Base-by-base conservation (phyloP, 2,113 vertebrate genomes). In the Crocuta crocuta region DNA sequence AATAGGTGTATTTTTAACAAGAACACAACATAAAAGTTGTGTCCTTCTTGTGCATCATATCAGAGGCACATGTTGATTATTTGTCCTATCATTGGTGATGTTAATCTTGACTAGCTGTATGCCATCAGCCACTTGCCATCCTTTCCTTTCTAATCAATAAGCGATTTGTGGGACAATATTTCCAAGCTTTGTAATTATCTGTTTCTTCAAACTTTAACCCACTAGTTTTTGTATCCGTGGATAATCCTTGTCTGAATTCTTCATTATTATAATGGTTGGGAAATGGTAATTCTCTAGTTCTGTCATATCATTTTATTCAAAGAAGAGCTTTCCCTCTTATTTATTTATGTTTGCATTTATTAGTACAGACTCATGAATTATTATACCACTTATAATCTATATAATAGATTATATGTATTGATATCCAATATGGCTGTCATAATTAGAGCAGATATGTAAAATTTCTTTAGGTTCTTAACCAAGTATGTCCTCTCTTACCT, bases 251-350 rank as follows among this genome's bases (percentile, higher is more conserved):
- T 26, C 48, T 93, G 48, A 89, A 82, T 88, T n/a, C 33, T 28
- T 90, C 68, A 92, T 70, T 86, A 86, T 9, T 61, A 78, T 71
- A 89, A 95, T 73, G 33, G 24, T 81, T 81, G 1, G 7, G 70
- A 96, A 92, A 84, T 48, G 19, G 10, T 83, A 71, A 93, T 80
- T 95, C 53, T 88, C 50, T 50, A 96, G 90, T 43, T 65, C 17
- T 73, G 13, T 78, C 31, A 61, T 78, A 53, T n/a, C 16, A 76
- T 97, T 84, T 92, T 71, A 68, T 13, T 71, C 6, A 94, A 90
- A 73, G 68, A 73, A 82, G 8, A 73, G 10, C 15, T 88, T 89
- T 83, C 35, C 24, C 63, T 81, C 31, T 70, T 68, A 26, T 10
- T 50, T 86, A 83, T 43, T 58, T 84, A 74, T n/a, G 55, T 55